Base-by-base conservation (phyloP, 2,113 vertebrate genomes). In the Patagioenas fasciata region DNA sequence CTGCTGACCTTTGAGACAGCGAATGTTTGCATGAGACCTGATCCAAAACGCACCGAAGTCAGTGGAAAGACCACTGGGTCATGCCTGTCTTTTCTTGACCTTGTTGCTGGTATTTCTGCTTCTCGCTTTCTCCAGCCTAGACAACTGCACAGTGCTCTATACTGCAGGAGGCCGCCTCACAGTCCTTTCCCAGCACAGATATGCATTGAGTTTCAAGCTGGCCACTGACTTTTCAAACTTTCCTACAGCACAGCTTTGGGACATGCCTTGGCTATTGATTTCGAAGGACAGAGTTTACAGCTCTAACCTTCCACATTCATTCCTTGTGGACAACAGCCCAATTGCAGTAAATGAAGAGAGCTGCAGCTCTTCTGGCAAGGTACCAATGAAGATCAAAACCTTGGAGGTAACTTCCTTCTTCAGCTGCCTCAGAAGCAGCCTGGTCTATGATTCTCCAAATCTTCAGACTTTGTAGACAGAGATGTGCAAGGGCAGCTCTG, bases 31-130 rank as follows among this genome's bases (percentile, higher is more conserved):
- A 80, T 70, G 23, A 14, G 23, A 69, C 31, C 14, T 54, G 23
- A 60, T 77, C 66, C 65, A 85, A 89, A 90, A 16, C n/a, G 23
- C 19, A 32, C 34, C 75, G 60, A 93, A 91, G 42, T 74, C 38
- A n/a, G 19, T 53, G 74, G 70, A 94, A 91, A 80, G 79, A 57
- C n/a, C 92, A 20, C 34, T 91, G 73, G 57, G 40, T 92, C 25
- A 28, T 0, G 1, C 1, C 14, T 71, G 16, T 40, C 70, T 91
- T 84, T 85, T 60, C 75, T 67, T 75, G 50, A 77, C 62, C 70
- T 75, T 58, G n/a, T 23, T 82, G 32, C 24, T 86, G 53, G 18
- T 87, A 50, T 40, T 16, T 64, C 44, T 95, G 50, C 32, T 42
- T 80, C 69, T 64, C 1, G 0, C 40, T 65, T 84, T 82, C 50